Conservation (phyloP, 2,797 vertebrate species). For the Melanotaenia boesemani region DNA sequence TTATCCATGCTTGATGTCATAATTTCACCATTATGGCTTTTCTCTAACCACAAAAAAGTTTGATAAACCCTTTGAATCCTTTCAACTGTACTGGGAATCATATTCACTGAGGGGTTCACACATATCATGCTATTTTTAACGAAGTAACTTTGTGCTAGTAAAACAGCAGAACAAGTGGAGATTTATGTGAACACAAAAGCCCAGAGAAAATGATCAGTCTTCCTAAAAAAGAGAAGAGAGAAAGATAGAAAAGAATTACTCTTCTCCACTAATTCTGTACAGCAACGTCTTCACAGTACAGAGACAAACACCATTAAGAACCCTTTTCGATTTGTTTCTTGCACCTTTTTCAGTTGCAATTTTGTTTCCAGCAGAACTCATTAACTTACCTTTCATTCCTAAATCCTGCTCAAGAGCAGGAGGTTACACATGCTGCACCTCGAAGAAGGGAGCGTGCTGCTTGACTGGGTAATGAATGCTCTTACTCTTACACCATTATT, state of each 20-base stretch:
- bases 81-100: conserved; percentile 28
- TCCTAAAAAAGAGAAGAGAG: background rate
- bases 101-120: conserved; percentile 7
- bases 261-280: conserved; percentile 54
- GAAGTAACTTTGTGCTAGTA: conserved; percentile 21
- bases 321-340: conserved; percentile 58
- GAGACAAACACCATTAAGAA: conserved; percentile 64
- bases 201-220: conserved; percentile 13
- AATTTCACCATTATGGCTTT: conserved; percentile 41
- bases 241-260: conserved; percentile 7
- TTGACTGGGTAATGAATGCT: conserved; percentile 69
- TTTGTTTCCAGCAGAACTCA: conserved; percentile 69
- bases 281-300: conserved; percentile 38
- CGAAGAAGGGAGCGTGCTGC: conserved; percentile 45
- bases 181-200: conserved; percentile 40
- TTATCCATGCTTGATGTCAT: conserved; percentile 45
- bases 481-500: conserved; percentile 58
- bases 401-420: conserved; percentile 61
- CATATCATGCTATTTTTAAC: conserved; percentile 1
- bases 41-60: conserved; percentile 28
- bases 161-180: conserved; percentile 14
- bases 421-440: conserved; percentile 55
- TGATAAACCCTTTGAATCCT: conserved; percentile 39
- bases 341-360: conserved; percentile 51
- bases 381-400: conserved; percentile 74